A percentile compares a stretch with the other conserved stretches of the same genome.
Conservation (phyloP, 2,113 vertebrate genomes). For the Alectura lathami region DNA sequence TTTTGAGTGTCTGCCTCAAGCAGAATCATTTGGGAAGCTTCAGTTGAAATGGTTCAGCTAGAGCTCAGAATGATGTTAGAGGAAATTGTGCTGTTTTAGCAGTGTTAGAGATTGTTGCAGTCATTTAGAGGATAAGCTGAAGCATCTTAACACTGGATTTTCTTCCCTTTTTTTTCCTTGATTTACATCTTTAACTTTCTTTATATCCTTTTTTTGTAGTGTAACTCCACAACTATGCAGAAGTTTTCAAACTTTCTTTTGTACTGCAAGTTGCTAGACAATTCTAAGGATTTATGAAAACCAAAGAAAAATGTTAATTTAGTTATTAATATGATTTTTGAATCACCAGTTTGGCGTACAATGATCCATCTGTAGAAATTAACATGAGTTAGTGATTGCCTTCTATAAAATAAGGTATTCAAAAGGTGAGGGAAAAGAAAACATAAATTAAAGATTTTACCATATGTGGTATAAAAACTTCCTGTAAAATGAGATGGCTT, state of each 20-base stretch:
- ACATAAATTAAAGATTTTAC: background rate
- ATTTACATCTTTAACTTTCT: background rate
- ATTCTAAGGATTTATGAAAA: background rate
- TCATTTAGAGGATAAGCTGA: background rate
- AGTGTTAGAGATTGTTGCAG: background rate
- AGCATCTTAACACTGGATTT: background rate
- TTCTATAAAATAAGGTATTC: background rate
- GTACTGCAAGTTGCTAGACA: background rate
- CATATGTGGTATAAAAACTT: background rate
- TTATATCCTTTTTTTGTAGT: background rate
- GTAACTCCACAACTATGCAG: background rate
- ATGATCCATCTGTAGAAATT: background rate
- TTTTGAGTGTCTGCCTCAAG: constrained; percentile 14
- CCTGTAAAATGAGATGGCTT: background rate
- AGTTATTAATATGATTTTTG: background rate
- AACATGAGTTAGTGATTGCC: background rate
- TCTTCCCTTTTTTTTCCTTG: background rate
- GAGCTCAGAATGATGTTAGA: background rate
- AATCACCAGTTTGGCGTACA: background rate
- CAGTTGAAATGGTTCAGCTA: background rate
- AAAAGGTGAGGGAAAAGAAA: background rate
- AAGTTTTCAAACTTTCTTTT: background rate
- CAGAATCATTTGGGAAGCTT: background rate
- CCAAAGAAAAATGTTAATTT: background rate
- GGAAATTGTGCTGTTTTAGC: background rate